Percentiles rank a stretch among this genome's conserved stretches.
phyloP scores from a whole-genome alignment of 2,113 vertebrate genomes.

The Eretmochelys imbricata region DNA sequence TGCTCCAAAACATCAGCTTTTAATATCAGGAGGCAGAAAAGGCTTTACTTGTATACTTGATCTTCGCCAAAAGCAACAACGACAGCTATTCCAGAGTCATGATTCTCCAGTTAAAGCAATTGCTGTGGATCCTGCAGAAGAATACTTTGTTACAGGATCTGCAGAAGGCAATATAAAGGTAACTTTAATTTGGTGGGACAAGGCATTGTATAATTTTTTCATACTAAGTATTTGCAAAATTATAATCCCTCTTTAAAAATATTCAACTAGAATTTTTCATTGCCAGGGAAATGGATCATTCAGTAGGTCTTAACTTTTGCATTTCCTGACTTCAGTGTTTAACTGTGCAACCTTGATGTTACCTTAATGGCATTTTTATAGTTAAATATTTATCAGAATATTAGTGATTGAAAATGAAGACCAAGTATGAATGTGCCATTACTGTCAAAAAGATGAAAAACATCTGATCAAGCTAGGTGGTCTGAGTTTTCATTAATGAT shows the following conservation, averaged over 20 bases:
- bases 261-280: background rate
- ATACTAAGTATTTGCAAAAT: background rate
- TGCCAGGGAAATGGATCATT: background rate
- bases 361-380: background rate
- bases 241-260: background rate
- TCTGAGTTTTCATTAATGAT: background rate
- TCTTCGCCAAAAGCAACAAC: conserved; percentile 87
- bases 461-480: background rate
- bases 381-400: background rate
- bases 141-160: conserved; percentile 96
- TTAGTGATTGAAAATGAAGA: background rate
- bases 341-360: background rate
- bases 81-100: conserved; percentile 94
- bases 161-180: conserved; percentile 99
- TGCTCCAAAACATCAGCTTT: conserved; percentile 92
- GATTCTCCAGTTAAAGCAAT: conserved; percentile 96
- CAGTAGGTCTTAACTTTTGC: background rate
- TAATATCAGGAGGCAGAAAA: conserved; percentile 94
- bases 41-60: conserved; percentile 94
- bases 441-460: background rate
- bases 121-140: conserved; percentile 90
- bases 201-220: background rate
- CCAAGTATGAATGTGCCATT: background rate
- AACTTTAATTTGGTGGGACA: background rate
- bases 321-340: background rate